phyloP scores from a whole-genome alignment of 2,797 vertebrate species.

The Coranthus polyacanthus region DNA sequence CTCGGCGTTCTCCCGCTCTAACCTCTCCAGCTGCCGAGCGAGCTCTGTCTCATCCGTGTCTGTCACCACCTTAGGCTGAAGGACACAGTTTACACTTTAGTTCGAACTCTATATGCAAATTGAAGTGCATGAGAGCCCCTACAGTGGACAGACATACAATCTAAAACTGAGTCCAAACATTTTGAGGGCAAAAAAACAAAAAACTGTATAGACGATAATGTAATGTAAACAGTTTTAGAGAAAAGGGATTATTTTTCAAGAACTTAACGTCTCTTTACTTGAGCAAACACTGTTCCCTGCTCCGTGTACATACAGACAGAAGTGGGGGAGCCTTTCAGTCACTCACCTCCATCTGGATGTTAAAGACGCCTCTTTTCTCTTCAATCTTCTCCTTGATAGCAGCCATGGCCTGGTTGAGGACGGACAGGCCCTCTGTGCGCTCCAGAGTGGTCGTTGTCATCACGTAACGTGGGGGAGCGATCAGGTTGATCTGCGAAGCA shows the following conservation, averaged over 20 bases:
- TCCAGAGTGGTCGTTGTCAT: slow-evolving; percentile 99
- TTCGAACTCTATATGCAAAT: not conserved
- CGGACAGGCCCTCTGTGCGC: slow-evolving; percentile 96
- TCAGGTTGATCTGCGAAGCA: slow-evolving; percentile 93
- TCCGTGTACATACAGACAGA: not conserved
- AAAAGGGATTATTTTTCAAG: too few species aligned
- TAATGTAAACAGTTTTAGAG: too few species aligned
- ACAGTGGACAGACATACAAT: too few species aligned
- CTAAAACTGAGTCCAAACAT: too few species aligned
- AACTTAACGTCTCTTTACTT: too few species aligned
- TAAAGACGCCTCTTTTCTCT: slow-evolving; percentile 98
- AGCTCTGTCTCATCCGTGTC: slow-evolving; percentile 98
- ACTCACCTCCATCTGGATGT: slow-evolving; percentile 97
- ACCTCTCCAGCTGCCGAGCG: slow-evolving; percentile 93
- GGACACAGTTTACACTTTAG: not conserved
- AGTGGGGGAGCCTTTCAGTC: not conserved
- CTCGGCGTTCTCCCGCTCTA: slow-evolving; percentile 98
- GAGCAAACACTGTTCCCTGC: too few species aligned
- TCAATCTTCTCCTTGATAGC: slow-evolving; percentile 99
- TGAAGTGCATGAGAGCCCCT: not conserved
- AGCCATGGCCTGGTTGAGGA: slow-evolving; percentile 98
- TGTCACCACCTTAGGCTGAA: slow-evolving; percentile 97
- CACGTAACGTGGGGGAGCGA: slow-evolving; percentile 97
- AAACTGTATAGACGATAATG: too few species aligned
- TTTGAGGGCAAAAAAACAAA: not conserved